Percentiles rank a stretch among this genome's conserved stretches.
These are phyloP conservation scores for Ceratoteleas bidentatus DNA, from an alignment of 1,140 invertebrate species.

Conservation along the genomic window DNA sequence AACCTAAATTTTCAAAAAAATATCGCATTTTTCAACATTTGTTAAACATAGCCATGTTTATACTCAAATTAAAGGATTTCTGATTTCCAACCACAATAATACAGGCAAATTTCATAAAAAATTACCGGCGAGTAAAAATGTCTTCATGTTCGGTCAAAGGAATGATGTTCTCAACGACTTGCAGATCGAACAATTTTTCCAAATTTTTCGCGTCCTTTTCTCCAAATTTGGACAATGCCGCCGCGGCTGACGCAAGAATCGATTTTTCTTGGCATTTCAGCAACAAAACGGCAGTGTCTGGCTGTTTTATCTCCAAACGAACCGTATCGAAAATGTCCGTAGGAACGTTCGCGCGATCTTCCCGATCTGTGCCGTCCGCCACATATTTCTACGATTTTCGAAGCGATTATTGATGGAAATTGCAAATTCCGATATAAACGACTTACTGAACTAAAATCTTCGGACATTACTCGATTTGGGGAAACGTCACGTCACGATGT, in stretches of 20 bases:
- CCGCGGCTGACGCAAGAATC: constrained; percentile 68
- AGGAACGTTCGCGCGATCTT: constrained; percentile 41
- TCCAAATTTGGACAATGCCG: constrained; percentile 71
- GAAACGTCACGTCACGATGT: neutral
- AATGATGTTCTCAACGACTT: constrained; percentile 68
- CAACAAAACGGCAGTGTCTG: constrained; percentile 71
- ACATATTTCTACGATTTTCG: constrained; percentile 55
- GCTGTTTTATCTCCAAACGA: constrained; percentile 66
- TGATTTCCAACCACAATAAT: no score
- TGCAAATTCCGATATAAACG: neutral
- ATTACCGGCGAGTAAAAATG: constrained; percentile 72
- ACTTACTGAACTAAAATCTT: constrained; percentile 43
- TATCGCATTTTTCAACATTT: no score
- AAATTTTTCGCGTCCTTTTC: constrained; percentile 67
- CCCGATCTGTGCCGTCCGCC: constrained; percentile 38
- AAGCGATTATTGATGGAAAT: neutral
- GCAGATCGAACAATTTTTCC: constrained; percentile 70
- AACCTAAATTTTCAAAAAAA: no score
- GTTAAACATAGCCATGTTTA: no score
- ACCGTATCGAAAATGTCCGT: constrained; percentile 63
- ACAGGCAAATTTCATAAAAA: no score
- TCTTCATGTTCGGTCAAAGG: constrained; percentile 72
- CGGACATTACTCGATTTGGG: neutral
- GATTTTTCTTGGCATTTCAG: constrained; percentile 71
- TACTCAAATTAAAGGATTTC: no score